A percentile compares a stretch with the other conserved stretches of the same genome.
These are phyloP conservation scores for Heliconius ismenius DNA, from an alignment of 2,888 invertebrate genomes.

Conservation along the genomic window DNA sequence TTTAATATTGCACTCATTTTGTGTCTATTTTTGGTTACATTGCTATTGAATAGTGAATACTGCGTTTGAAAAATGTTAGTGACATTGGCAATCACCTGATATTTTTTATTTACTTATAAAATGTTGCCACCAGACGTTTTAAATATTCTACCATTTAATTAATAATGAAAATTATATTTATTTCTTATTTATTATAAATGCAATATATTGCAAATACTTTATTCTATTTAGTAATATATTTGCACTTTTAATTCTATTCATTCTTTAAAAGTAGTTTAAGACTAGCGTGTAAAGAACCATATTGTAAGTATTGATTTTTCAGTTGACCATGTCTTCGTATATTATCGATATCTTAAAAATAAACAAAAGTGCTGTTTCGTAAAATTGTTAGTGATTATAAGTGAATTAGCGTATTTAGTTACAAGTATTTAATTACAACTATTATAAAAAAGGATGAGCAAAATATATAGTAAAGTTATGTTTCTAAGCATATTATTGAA, in stretches of 20 bases:
- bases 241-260: neutral
- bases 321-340: constrained; percentile 49
- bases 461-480: constrained; percentile 4
- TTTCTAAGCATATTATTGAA: constrained; percentile 1
- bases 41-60: constrained; percentile 60
- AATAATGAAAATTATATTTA: neutral
- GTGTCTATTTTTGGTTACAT: constrained; percentile 61
- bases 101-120: constrained; percentile 32
- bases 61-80: constrained; percentile 60
- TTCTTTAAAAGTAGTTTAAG: neutral
- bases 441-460: neutral
- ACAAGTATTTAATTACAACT: neutral
- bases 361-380: constrained; percentile 45
- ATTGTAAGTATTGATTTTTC: constrained; percentile 49
- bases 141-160: constrained; percentile 34
- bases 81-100: constrained; percentile 54
- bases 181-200: neutral
- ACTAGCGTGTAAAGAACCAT: constrained; percentile 46
- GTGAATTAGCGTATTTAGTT: constrained; percentile 35
- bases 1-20: constrained; percentile 85
- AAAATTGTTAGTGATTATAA: constrained; percentile 33
- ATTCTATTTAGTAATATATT: neutral
- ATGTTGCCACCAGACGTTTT: constrained; percentile 17
- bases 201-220: neutral
- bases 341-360: constrained; percentile 48